Percentiles rank a stretch among this genome's conserved stretches.
Conservation (phyloP, 2,113 vertebrate genomes). For the Pampusana beccarii region DNA sequence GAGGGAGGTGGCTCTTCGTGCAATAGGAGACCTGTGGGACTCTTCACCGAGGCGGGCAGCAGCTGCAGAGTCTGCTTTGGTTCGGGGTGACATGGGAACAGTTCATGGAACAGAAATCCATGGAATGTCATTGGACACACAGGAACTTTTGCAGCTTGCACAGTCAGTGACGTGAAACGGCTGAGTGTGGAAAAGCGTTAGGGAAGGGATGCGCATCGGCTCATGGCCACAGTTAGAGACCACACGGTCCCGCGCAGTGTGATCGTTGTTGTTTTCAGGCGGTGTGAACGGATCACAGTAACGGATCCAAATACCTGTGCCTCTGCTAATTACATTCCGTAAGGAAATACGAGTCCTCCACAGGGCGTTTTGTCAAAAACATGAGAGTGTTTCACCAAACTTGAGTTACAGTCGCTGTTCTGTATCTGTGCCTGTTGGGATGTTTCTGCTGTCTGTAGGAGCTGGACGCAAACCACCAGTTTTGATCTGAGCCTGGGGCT, state of each 20-base stretch:
- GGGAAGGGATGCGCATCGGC: fast-evolving
- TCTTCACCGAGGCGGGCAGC: not conserved
- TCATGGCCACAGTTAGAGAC: not conserved
- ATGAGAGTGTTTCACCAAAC: not conserved
- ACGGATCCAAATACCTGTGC: not conserved
- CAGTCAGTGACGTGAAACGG: not conserved
- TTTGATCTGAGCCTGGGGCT: not conserved
- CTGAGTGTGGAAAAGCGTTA: not conserved
- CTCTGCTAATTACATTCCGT: not conserved
- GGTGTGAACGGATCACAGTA: not conserved
- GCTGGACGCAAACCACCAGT: not conserved
- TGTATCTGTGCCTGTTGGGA: not conserved
- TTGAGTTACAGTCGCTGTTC: not conserved
- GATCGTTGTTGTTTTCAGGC: too few relatives aligned
- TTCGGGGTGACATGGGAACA: not conserved
- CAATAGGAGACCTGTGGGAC: not conserved
- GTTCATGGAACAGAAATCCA: not conserved
- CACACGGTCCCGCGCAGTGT: too few relatives aligned
- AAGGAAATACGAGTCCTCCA: not conserved
- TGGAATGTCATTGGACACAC: not conserved
- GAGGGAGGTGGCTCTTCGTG: not conserved
- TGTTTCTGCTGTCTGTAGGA: not conserved
- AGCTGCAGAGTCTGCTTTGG: not conserved
- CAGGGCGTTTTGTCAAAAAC: not conserved
- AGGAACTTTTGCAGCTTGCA: not conserved